phyloP scores from a whole-genome alignment of 2,888 invertebrate species.

The Chymomyza procnemis region DNA sequence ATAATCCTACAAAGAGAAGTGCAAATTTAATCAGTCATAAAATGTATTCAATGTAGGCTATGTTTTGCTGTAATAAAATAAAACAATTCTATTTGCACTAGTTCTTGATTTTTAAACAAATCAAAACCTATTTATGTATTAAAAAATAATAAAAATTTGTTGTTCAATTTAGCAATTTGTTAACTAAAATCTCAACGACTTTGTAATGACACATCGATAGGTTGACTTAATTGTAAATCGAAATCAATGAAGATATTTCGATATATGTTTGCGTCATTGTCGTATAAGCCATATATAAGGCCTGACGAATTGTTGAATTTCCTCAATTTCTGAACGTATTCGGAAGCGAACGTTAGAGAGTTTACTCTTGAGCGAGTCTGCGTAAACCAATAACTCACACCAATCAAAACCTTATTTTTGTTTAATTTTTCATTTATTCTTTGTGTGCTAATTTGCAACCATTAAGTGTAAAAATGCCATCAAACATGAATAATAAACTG shows the following conservation, averaged over 20 bases:
- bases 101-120: too few species aligned
- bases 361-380: neutral
- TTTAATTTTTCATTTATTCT: constrained; percentile 47
- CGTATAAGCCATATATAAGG: constrained; percentile 5
- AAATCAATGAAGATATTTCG: neutral
- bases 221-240: neutral
- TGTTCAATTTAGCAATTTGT: neutral
- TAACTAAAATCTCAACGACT: neutral
- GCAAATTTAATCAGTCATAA: too few species aligned
- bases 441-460: constrained; percentile 73
- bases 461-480: constrained; percentile 77
- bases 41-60: too few species aligned
- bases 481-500: constrained; percentile 79
- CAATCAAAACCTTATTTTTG: constrained; percentile 36
- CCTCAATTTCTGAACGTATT: constrained; percentile 10
- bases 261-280: constrained; percentile 24
- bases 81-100: too few species aligned
- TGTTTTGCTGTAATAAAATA: too few species aligned
- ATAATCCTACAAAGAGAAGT: too few species aligned
- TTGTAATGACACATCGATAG: neutral
- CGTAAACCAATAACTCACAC: constrained; percentile 12
- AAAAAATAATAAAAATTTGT: neutral
- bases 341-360: constrained; percentile 10
- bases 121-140: too few species aligned
- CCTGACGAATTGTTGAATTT: neutral